phyloP scores from a whole-genome alignment of 2,888 invertebrate genomes.

The Platypus cylindrus region DNA sequence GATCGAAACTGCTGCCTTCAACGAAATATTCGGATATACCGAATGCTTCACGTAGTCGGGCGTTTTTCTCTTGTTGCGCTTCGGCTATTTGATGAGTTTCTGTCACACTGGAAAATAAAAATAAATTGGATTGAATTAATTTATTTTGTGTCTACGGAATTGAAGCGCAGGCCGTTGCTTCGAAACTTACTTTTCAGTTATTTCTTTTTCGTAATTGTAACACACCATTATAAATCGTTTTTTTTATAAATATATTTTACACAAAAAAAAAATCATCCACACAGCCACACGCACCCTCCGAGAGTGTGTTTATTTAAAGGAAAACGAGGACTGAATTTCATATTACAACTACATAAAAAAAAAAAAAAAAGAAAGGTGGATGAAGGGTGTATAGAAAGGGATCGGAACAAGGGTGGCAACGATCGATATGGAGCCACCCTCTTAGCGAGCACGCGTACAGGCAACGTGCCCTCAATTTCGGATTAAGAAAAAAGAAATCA shows the following conservation, averaged over 20 bases:
- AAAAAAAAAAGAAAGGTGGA: too few relatives aligned
- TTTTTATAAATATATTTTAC: neutral
- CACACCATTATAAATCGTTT: slow-evolving; percentile 19
- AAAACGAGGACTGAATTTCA: too few relatives aligned
- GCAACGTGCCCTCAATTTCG: too few relatives aligned
- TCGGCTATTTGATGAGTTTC: slow-evolving; percentile 95
- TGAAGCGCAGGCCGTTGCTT: neutral
- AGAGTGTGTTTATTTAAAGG: too few relatives aligned
- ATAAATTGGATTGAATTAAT: neutral
- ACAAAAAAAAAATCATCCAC: neutral
- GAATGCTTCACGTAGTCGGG: slow-evolving; percentile 82
- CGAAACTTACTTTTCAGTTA: slow-evolving; percentile 17
- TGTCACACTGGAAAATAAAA: slow-evolving; percentile 54
- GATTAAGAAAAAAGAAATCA: too few relatives aligned
- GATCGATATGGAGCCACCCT: too few relatives aligned
- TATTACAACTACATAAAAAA: too few relatives aligned
- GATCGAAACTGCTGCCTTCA: slow-evolving; percentile 85
- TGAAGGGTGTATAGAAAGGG: too few relatives aligned
- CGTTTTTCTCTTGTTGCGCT: slow-evolving; percentile 92
- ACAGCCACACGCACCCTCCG: too few relatives aligned
- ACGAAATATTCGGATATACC: slow-evolving; percentile 89
- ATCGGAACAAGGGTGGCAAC: too few relatives aligned
- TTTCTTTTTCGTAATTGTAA: slow-evolving; percentile 18
- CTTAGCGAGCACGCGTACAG: too few relatives aligned
- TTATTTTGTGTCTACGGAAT: neutral